Percentiles rank a stretch among this genome's conserved stretches.
phyloP scores from a whole-genome alignment of 2,113 vertebrate genomes.

The Clarias gariepinus region DNA sequence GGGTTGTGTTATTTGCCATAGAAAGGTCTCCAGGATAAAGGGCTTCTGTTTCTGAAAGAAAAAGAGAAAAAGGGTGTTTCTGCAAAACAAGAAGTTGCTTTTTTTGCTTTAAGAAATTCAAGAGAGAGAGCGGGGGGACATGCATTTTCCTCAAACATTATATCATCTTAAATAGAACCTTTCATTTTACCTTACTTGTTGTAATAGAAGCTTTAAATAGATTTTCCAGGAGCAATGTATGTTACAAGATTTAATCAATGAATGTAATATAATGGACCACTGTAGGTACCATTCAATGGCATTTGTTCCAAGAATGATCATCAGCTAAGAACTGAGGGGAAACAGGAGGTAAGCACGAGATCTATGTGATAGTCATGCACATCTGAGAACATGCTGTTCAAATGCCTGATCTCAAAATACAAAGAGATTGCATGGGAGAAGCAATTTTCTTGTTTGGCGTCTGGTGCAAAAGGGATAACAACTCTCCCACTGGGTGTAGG shows the following conservation, averaged over 20 bases:
- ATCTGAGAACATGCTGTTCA: not conserved
- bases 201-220: not conserved
- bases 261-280: not conserved
- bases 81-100: not conserved
- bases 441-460: slow-evolving; percentile 23
- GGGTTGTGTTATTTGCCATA: not conserved
- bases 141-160: not conserved
- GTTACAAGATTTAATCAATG: not conserved
- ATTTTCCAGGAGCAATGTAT: not conserved
- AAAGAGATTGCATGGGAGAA: slow-evolving; percentile 10
- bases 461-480: slow-evolving; percentile 17
- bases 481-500: not conserved
- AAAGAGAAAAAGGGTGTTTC: not conserved
- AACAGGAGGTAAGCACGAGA: slow-evolving; percentile 1
- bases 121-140: not conserved
- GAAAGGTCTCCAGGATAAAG: not conserved
- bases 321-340: not conserved
- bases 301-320: not conserved
- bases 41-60: not conserved
- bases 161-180: not conserved
- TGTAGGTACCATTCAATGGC: not conserved
- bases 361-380: not conserved
- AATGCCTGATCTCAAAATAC: slow-evolving; percentile 19
- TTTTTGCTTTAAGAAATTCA: not conserved
- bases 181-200: not conserved